Conservation (phyloP, 2,888 invertebrate genomes). For the Hofmannophila pseudospretella region DNA sequence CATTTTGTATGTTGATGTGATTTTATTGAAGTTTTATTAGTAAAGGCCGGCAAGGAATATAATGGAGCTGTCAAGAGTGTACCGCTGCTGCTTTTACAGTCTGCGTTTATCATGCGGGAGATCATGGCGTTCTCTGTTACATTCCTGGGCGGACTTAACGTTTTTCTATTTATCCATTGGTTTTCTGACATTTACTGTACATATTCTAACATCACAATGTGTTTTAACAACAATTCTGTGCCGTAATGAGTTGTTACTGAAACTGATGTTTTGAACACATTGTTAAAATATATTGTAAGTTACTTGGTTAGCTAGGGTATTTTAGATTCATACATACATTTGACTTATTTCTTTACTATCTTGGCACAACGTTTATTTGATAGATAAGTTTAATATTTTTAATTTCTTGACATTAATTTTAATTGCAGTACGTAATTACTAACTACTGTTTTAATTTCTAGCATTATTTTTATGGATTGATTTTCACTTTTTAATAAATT, state of each 20-base stretch:
- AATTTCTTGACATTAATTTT: constrained; percentile 60
- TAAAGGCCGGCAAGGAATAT: not conserved
- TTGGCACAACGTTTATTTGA: constrained; percentile 34
- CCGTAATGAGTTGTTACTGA: constrained; percentile 46
- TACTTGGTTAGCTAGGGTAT: constrained; percentile 32
- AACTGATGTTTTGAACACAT: constrained; percentile 57
- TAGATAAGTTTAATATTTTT: constrained; percentile 36
- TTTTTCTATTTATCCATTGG: too few species aligned
- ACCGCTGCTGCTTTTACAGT: too few species aligned
- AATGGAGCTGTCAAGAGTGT: too few species aligned
- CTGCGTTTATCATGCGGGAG: too few species aligned
- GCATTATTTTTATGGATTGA: constrained; percentile 68
- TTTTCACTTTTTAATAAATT: constrained; percentile 71
- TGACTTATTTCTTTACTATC: constrained; percentile 29
- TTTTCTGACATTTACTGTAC: constrained; percentile 44
- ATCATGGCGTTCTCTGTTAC: too few species aligned
- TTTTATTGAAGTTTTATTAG: too few species aligned
- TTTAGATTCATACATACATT: constrained; percentile 34
- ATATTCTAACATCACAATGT: constrained; percentile 61
- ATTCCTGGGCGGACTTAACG: too few species aligned
- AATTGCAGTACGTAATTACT: constrained; percentile 42
- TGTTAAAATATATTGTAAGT: constrained; percentile 42
- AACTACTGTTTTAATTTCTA: constrained; percentile 57
- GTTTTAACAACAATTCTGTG: constrained; percentile 31
- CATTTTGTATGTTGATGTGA: too few species aligned